Evolutionary conservation across 2,888 invertebrate genomes (phyloP), one percentile per base, ranked within the genome.

Genomic region (Clepsis dumicolana): DNA sequence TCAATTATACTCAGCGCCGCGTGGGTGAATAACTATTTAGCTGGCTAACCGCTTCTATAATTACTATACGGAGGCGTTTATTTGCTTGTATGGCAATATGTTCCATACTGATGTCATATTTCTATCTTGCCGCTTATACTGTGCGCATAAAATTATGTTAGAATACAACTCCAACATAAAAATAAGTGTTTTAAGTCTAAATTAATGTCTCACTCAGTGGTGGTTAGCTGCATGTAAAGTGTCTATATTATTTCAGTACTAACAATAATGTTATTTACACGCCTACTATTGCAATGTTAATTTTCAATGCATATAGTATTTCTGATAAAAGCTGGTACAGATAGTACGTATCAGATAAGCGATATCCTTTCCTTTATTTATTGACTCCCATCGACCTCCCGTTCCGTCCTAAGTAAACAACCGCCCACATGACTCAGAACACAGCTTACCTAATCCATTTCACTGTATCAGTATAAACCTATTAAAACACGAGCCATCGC

Each of bases 21-120:
- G 59, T 57, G 65, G 57, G 57, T 18, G 50, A 64, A 4, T 35
- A 24, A 35, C 44, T 44, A 18, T 44, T 59, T 57, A 25, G 10
- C 10, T 14, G 24, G 48, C 25, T 21, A 41, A 38, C 24, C 16
- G 38, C 32, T 32, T 35, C n/a, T 16, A 59, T 52, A 35, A 35
- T 52, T 65, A 57, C 10, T 21, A 14, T 10, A 21, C 10, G 48
- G 10, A 48, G 48, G 21, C 21, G 12, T 21, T 48, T 18, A 44
- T 44, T 44, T 48, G 1, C 48, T 48, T 48, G 5, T 21, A 48
- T 12, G 21, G 48, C 12, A 48, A 44, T 44, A 18, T 44, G 18
- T 44, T 44, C 18, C 44, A 44, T 8, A 18, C 5, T 44, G 18
- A 44, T n/a, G n/a, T 38, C 41, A 41, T 41, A 14, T 14, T 35